A percentile compares a stretch with the other conserved stretches of the same genome.
These are phyloP conservation scores for Sinodicranocentrus sp. DNA, from an alignment of 2,888 invertebrate species.

Conservation along the genomic window DNA sequence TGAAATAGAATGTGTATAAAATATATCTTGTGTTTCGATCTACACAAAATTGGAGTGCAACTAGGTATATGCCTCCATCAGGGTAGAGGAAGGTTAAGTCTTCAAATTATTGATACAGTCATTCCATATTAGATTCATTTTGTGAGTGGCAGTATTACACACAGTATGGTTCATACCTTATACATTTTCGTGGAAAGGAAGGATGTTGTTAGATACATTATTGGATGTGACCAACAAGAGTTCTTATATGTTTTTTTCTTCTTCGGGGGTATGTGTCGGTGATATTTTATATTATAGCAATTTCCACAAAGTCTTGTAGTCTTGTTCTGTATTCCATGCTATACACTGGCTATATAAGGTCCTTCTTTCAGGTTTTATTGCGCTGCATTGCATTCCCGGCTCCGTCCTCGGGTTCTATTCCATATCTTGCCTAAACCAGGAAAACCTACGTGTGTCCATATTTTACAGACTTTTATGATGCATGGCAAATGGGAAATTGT, in stretches of 20 bases:
- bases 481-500: constrained; percentile 40
- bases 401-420: neutral
- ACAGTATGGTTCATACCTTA: no score
- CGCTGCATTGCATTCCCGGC: constrained; percentile 8
- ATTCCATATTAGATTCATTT: no score
- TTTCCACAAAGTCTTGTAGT: constrained; percentile 8
- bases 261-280: neutral
- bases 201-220: constrained; percentile 13
- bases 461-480: constrained; percentile 32
- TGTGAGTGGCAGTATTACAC: no score
- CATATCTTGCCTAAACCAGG: neutral
- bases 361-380: constrained; percentile 6
- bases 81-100: no score
- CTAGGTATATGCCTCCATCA: no score
- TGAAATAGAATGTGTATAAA: no score
- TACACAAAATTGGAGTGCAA: no score
- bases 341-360: neutral
- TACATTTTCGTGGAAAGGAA: neutral
- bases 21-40: no score
- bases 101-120: no score
- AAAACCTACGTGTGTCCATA: constrained; percentile 3
- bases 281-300: constrained; percentile 41
- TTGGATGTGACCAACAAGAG: constrained; percentile 9
- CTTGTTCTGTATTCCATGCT: neutral
- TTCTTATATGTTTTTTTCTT: neutral